These are phyloP conservation scores for Trematocara stigmaticum DNA, from an alignment of 2,113 vertebrate genomes.

Conservation along the genomic window DNA sequence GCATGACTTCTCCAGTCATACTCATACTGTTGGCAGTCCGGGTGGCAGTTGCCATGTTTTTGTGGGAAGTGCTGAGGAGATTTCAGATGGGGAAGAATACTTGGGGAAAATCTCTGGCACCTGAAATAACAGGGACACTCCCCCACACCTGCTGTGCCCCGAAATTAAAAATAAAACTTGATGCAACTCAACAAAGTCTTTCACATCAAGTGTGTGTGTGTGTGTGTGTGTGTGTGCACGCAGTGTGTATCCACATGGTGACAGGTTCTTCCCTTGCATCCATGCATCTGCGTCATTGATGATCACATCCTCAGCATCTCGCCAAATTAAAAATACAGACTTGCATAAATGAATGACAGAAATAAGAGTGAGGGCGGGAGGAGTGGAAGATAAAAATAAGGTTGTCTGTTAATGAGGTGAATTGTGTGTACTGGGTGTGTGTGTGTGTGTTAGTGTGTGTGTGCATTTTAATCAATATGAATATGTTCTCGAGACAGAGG, in stretches of 20 bases:
- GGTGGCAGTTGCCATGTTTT: not conserved
- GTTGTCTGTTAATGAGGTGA: slow-evolving; percentile 31
- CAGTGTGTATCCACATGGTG: not conserved
- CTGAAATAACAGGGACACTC: slow-evolving; percentile 34
- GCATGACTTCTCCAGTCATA: not conserved
- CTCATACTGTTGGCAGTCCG: not conserved
- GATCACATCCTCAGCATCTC: slow-evolving; percentile 20
- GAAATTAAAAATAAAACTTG: slow-evolving; percentile 1
- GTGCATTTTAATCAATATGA: not conserved
- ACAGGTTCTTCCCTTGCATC: slow-evolving; percentile 11
- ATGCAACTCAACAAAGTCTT: not conserved
- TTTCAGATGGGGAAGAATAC: not conserved
- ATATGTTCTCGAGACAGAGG: not conserved
- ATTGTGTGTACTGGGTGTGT: not conserved
- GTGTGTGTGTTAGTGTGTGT: not conserved
- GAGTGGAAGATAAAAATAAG: slow-evolving; percentile 10
- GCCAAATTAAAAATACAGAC: slow-evolving; percentile 24
- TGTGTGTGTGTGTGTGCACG: not conserved
- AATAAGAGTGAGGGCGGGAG: not conserved
- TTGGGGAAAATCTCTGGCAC: not conserved
- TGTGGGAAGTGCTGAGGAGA: not conserved
- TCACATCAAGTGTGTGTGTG: not conserved
- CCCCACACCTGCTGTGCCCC: slow-evolving; percentile 17
- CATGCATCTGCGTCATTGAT: slow-evolving; percentile 44
- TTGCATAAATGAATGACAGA: slow-evolving; percentile 1